These are phyloP conservation scores for Vanessa atalanta DNA, from an alignment of 1,140 invertebrate species.

Conservation along the genomic window DNA sequence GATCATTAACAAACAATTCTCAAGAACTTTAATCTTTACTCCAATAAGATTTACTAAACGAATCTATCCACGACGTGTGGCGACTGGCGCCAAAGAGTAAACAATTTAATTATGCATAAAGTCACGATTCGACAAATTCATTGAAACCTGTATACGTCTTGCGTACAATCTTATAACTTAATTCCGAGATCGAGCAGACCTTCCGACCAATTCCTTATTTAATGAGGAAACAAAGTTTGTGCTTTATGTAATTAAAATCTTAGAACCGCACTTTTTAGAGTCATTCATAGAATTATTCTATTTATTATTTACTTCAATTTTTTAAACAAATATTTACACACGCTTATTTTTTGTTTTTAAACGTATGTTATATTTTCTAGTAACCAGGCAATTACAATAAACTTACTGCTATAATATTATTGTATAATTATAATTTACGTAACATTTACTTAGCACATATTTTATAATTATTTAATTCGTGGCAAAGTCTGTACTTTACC, in stretches of 20 bases:
- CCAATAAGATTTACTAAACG: constrained; percentile 63
- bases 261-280: neutral
- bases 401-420: too few relatives aligned
- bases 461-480: too few relatives aligned
- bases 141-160: constrained; percentile 41
- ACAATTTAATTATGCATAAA: constrained; percentile 74
- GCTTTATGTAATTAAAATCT: neutral
- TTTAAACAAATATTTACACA: neutral
- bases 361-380: neutral
- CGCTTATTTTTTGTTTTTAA: neutral
- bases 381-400: neutral
- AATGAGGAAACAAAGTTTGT: neutral
- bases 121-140: constrained; percentile 70
- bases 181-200: constrained; percentile 3
- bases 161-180: constrained; percentile 24
- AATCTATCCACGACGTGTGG: constrained; percentile 66
- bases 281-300: neutral
- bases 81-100: constrained; percentile 73
- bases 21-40: constrained; percentile 59
- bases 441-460: too few relatives aligned
- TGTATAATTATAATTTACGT: too few relatives aligned
- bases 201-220: neutral
- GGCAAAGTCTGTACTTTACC: neutral
- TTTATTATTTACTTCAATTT: constrained; percentile 5
- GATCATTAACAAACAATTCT: constrained; percentile 60